Percentiles rank a stretch among this genome's conserved stretches.
These are phyloP conservation scores for Ommatoiulus sabulosus DNA, from an alignment of 2,888 invertebrate species.

Conservation along the genomic window DNA sequence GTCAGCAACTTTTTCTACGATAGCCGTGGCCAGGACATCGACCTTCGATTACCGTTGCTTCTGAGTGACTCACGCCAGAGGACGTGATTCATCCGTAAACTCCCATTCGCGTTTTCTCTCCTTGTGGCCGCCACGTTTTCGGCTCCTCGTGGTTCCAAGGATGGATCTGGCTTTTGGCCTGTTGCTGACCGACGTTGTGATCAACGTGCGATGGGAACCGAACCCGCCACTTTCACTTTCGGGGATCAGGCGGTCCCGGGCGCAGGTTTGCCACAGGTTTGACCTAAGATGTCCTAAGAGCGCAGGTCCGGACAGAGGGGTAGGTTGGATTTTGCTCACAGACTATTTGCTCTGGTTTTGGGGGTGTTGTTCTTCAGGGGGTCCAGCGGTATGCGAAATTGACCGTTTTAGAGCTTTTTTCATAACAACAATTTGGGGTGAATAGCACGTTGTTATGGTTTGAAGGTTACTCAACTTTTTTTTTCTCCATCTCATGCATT, in stretches of 20 bases:
- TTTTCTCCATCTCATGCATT: background rate
- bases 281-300: background rate
- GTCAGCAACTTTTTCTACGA: background rate
- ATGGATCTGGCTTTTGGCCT: background rate
- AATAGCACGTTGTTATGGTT: background rate
- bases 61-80: background rate
- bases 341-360: no score
- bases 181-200: conserved; percentile 9
- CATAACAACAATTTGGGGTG: background rate
- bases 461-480: background rate
- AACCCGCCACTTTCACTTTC: background rate
- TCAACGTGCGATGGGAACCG: conserved; percentile 47
- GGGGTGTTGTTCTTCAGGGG: background rate
- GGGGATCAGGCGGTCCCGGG: background rate
- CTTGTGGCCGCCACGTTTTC: background rate
- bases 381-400: background rate
- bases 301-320: no score
- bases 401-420: background rate
- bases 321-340: no score
- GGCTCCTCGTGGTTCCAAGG: background rate
- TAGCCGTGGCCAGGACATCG: background rate
- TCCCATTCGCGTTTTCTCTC: background rate
- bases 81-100: background rate
- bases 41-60: background rate
- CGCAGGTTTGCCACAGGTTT: background rate